These are phyloP conservation scores for Chrysemys picta DNA, from an alignment of 2,113 vertebrate genomes.

Conservation along the genomic window DNA sequence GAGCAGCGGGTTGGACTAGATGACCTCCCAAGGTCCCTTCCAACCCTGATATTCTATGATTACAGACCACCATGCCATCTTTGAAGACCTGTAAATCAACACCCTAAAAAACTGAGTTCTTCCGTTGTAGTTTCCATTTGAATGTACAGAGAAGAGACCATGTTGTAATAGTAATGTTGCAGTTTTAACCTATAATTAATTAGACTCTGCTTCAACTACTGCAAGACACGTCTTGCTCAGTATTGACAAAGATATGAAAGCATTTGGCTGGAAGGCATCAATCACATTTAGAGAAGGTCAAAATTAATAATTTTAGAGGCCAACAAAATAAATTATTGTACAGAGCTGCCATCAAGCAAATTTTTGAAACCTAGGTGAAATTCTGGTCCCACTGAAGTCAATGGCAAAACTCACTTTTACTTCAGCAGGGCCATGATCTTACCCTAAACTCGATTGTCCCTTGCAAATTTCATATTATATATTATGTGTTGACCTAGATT, in stretches of 20 bases:
- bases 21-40: too few relatives aligned
- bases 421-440: background rate
- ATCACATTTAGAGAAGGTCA: background rate
- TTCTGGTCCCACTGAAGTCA: background rate
- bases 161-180: background rate
- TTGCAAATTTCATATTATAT: background rate
- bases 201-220: background rate
- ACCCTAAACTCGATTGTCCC: background rate
- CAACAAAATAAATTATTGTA: background rate
- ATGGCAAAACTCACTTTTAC: background rate
- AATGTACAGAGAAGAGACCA: background rate
- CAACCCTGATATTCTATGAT: too few relatives aligned
- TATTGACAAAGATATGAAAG: background rate
- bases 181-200: background rate
- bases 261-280: background rate
- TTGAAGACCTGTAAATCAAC: background rate
- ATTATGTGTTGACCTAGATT: background rate
- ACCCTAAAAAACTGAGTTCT: background rate
- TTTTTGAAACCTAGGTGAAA: background rate
- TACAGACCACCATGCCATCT: background rate
- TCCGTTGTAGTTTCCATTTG: background rate
- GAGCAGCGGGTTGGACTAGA: too few relatives aligned
- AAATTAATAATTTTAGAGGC: background rate
- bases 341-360: background rate
- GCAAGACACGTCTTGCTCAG: background rate